Conservation (phyloP, 1,140 invertebrate genomes). For the Asbolus verrucosus region DNA sequence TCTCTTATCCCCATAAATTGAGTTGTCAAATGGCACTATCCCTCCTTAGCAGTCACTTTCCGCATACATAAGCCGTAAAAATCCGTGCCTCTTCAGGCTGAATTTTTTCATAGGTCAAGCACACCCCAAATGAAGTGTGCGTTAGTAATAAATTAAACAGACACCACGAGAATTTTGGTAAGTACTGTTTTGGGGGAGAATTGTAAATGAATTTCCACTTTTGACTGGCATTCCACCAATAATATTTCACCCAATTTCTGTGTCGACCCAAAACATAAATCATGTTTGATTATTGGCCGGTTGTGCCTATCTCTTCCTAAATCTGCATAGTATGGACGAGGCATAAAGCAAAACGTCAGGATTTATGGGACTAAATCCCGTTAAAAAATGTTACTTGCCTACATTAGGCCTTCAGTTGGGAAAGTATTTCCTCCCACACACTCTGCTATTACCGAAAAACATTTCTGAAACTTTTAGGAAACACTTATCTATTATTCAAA, state of each 20-base stretch:
- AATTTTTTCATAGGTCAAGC: no score
- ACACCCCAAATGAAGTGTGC: no score
- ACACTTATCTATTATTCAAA: no score
- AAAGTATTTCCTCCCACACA: no score
- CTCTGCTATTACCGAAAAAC: no score
- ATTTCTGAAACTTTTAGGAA: no score
- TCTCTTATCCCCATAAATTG: not conserved
- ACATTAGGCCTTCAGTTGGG: no score
- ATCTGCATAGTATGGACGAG: not conserved
- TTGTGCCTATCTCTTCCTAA: not conserved
- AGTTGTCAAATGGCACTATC: conserved; percentile 7
- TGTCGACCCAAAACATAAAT: not conserved
- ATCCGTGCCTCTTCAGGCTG: not conserved
- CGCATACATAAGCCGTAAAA: conserved; percentile 3
- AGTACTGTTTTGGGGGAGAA: no score
- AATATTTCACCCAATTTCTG: not conserved
- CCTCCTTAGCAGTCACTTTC: not conserved
- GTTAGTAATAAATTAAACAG: no score
- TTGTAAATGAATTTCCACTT: not conserved
- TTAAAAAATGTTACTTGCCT: no score
- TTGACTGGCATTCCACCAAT: not conserved
- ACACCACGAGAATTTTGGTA: no score
- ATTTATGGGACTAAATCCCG: no score
- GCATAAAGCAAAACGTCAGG: not conserved
- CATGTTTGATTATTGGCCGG: not conserved